Evolutionary conservation across 2,797 vertebrate species (phyloP).

Genomic region (Amblyopsis hoosieri): DNA sequence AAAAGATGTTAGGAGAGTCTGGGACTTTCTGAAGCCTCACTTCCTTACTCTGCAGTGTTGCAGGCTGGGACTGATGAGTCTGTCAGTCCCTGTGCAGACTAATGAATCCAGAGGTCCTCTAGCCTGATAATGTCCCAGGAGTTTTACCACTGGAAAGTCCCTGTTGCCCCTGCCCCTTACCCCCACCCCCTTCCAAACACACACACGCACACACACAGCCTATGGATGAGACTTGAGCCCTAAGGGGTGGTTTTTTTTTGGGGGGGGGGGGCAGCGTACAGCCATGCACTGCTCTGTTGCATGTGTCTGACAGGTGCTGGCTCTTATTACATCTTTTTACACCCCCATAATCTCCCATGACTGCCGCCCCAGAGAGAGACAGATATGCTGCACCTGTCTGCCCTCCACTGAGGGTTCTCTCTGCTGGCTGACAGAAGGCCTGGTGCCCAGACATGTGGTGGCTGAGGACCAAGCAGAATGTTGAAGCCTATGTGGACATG

Average conservation of each 20-base stretch:
- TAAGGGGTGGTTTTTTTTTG: constrained; percentile 1
- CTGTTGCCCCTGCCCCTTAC: neutral
- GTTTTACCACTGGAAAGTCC: constrained; percentile 33
- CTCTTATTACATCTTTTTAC: constrained; percentile 66
- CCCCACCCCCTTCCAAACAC: constrained; percentile 6
- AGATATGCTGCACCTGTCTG: constrained; percentile 68
- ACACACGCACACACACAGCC: constrained; percentile 10
- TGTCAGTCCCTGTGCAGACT: neutral
- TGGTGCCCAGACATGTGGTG: constrained; percentile 4
- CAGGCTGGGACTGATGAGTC: too few relatives aligned
- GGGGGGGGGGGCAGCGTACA: constrained; percentile 17
- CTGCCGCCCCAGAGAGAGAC: constrained; percentile 46
- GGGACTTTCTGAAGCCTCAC: too few relatives aligned
- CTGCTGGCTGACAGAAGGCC: constrained; percentile 55
- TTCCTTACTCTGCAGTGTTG: too few relatives aligned
- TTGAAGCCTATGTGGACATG: constrained; percentile 39
- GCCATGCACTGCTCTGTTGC: constrained; percentile 43
- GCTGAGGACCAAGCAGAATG: constrained; percentile 43
- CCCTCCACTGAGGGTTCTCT: constrained; percentile 47
- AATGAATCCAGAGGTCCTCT: constrained; percentile 13
- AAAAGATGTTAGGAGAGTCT: too few relatives aligned
- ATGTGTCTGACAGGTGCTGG: constrained; percentile 73
- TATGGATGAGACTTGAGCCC: constrained; percentile 26
- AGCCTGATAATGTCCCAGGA: constrained; percentile 14
- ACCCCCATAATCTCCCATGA: constrained; percentile 71